Base-by-base conservation (phyloP, 2,797 vertebrate genomes). In the Hypotaenidia philippensis region DNA sequence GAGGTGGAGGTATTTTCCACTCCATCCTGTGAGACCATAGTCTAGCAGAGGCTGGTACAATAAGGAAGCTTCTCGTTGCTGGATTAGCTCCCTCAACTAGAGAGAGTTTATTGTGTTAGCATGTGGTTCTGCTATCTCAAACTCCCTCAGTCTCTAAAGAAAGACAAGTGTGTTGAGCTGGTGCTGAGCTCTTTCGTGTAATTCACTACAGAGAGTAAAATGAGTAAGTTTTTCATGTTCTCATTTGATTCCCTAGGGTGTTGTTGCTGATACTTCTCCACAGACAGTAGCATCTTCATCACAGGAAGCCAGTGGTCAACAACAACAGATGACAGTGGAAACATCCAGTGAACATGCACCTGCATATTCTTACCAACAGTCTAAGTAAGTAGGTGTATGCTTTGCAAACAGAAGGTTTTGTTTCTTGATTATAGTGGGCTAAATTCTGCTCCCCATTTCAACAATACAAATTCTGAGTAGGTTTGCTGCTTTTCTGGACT, bases 241-340 rank as follows among this genome's bases (percentile, higher is more conserved):
- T 88, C 66, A 41, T 96, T 96, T 97, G 55, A 97, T 96, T 97
- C 95, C 92, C 44, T 97, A 99, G 99, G 99, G 99, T 98, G 99
- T 99, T 97, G 99, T 99, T 98, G 98, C 99, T 96, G 99, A 99
- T 97, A 98, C 98, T 97, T 99, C 99, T 98, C 98, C 99, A 95
- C 99, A 99, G 98, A 98, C 99, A 87, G 99, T 99, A 98, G 98
- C 99, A 96, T 98, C 99, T 98, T 99, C 99, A 84, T 99, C 99
- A 97, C 99, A 99, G 98, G 99, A 99, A 96, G 98, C 98, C 98
- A 98, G 98, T 94, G 99, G 98, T 92, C 99, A 99, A 98, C 99
- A 99, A 97, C 99, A 99, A 98, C 99, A 99, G 98, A 99, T 99
- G 97, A 98, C 99, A 97, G 98, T 99, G 98, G 99, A 99, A 98